Evolutionary conservation across 2,113 vertebrate genomes (phyloP).

Genomic region (Ageneiosus marmoratus): DNA sequence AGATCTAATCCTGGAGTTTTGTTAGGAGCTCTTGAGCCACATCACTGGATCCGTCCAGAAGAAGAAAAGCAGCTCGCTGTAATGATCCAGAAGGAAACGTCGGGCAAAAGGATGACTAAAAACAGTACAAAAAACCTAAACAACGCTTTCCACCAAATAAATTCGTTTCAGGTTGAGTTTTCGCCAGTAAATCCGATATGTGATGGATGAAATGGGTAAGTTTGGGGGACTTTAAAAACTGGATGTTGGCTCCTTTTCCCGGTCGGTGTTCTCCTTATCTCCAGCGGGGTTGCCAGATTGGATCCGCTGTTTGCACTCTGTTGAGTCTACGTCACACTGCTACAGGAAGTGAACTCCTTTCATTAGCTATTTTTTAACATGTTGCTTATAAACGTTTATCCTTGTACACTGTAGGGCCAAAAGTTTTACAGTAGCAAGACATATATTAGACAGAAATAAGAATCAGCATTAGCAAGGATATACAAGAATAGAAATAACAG

Average conservation of each 20-base stretch:
- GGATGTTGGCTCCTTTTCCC: constrained; percentile 4
- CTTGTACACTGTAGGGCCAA: background rate
- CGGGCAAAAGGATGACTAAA: background rate
- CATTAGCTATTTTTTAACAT: background rate
- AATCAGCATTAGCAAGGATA: no score
- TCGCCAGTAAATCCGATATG: background rate
- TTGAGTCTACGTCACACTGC: background rate
- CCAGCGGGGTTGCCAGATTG: constrained; percentile 1
- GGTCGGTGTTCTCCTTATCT: background rate
- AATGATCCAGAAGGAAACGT: constrained; percentile 14
- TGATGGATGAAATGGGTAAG: background rate
- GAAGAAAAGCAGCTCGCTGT: constrained; percentile 14
- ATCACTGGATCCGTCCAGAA: constrained; percentile 14
- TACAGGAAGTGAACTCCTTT: constrained; percentile 8
- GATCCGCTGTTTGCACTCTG: background rate
- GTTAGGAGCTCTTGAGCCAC: background rate
- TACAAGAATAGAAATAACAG: no score
- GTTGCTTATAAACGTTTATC: background rate
- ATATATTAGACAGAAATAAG: no score
- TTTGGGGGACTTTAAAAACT: constrained; percentile 6
- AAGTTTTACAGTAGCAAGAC: no score
- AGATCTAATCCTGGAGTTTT: background rate
- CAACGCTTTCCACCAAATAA: no score
- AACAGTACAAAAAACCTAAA: background rate
- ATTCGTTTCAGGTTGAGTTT: background rate